phyloP scores from a whole-genome alignment of 2,797 vertebrate genomes.

The Gallinago solitaria region DNA sequence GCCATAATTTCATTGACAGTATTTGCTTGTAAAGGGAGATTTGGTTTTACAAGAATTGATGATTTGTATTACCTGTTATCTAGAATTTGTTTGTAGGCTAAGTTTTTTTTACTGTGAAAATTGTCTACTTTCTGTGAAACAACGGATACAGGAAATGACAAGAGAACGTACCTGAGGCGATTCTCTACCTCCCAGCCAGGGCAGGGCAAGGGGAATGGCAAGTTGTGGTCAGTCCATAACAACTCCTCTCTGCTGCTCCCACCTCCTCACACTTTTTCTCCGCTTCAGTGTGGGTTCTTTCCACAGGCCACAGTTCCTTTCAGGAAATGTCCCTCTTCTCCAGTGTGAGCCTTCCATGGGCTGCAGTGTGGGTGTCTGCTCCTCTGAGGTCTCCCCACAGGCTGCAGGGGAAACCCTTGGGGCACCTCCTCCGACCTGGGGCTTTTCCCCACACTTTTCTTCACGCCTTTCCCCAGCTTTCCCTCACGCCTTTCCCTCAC shows the following conservation, averaged over 20 bases:
- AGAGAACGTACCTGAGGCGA: fast-evolving
- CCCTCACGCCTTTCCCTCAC: background rate
- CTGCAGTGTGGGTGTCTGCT: background rate
- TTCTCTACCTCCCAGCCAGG: background rate
- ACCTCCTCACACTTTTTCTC: background rate
- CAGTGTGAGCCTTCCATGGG: fast-evolving
- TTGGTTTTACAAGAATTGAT: background rate
- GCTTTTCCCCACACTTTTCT: background rate
- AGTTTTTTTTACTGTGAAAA: background rate
- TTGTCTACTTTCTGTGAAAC: background rate
- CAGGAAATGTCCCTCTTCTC: fast-evolving
- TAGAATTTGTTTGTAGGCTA: background rate
- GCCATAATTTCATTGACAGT: background rate
- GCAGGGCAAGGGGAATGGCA: background rate
- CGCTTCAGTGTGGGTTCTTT: fast-evolving
- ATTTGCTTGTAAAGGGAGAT: background rate
- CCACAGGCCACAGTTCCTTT: background rate
- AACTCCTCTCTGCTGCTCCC: background rate
- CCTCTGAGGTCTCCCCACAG: fast-evolving
- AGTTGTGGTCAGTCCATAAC: background rate
- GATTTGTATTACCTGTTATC: background rate
- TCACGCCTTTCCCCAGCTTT: background rate
- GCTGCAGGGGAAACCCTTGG: background rate
- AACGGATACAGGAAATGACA: background rate
- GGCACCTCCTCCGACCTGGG: background rate